Evolutionary conservation across 2,797 vertebrate species (phyloP).

Genomic region (Xiphorhynchus erythropygius): DNA sequence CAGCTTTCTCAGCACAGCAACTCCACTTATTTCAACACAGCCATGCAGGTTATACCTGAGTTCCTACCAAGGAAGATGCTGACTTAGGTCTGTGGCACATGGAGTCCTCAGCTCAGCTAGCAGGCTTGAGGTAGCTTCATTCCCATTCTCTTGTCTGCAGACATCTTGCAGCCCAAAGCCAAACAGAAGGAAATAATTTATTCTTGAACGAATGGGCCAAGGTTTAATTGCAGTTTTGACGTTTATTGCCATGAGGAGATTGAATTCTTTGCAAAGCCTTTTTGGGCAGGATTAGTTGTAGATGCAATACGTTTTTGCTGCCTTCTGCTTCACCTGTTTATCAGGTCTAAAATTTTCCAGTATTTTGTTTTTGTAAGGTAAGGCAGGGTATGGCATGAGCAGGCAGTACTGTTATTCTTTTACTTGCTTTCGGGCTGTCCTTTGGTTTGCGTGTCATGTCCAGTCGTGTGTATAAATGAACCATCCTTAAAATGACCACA

Average conservation of each 20-base stretch:
- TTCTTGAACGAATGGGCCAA: neutral
- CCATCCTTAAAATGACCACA: neutral
- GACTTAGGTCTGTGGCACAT: accelerated
- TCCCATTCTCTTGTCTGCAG: neutral
- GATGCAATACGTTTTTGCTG: accelerated
- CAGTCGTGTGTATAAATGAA: neutral
- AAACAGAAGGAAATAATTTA: neutral
- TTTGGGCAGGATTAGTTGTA: neutral
- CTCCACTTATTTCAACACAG: neutral
- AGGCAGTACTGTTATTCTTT: neutral
- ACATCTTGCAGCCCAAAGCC: neutral
- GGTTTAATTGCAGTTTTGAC: neutral
- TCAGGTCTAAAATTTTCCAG: neutral
- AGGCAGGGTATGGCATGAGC: neutral
- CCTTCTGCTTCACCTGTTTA: neutral
- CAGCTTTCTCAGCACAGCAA: neutral
- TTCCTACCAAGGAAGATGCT: neutral
- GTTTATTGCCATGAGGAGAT: accelerated
- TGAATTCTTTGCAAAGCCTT: neutral
- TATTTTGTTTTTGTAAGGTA: neutral
- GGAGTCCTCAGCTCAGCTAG: neutral
- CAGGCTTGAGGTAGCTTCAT: neutral
- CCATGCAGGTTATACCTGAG: accelerated
- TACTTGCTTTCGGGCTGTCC: neutral
- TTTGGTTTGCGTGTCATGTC: neutral